Base-by-base conservation (phyloP, 2,797 vertebrate genomes). In the Cephalopachus bancanus region DNA sequence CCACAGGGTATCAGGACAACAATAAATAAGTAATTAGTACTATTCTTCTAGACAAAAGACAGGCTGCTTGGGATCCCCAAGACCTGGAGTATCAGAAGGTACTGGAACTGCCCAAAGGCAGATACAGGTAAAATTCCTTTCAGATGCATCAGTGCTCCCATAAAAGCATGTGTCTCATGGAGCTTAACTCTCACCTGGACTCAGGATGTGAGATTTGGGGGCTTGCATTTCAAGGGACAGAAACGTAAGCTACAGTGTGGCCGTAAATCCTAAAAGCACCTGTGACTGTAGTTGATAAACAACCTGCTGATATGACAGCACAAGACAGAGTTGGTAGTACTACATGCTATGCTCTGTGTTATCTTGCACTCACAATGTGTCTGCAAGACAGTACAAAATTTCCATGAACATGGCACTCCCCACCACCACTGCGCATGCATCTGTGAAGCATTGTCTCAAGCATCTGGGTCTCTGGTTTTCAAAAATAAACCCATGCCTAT, bases 391-490 rank as follows among this genome's bases (percentile, higher is more conserved):
- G 12, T 1, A 30, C 17, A 10, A 44, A 49, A 60, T 7, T n/a
- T 12, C 24, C 1, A 22, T 3, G 4, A 83, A 51, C 44, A 64
- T 2, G 4, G n/a, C 1, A 4, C 11, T 19, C 5, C 20, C 7
- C 22, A 37, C 3, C 14, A 7, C 53, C 30, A 24, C 14, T 28
- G 10, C 14, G 12, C 1, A 20, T 14, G 3, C 8, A 10, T n/a
- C 3, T 37, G 4, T 59, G 44, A 80, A 15, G 7, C 11, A 51
- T 10, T 37, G 30, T 3, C 44, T 28, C 16, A 0, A 57, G 20
- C 4, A 28, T n/a, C 30, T 71, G 17, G 24, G 37, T 62, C 64
- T 72, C 57, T 79, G 49, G 19, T 51, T 67, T 60, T 62, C 49
- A 53, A 20, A 93, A 89, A 28, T 28, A 26, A 55, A 4, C 0